These are phyloP conservation scores for Amyelois transitella DNA, from an alignment of 1,140 invertebrate species.

Conservation along the genomic window DNA sequence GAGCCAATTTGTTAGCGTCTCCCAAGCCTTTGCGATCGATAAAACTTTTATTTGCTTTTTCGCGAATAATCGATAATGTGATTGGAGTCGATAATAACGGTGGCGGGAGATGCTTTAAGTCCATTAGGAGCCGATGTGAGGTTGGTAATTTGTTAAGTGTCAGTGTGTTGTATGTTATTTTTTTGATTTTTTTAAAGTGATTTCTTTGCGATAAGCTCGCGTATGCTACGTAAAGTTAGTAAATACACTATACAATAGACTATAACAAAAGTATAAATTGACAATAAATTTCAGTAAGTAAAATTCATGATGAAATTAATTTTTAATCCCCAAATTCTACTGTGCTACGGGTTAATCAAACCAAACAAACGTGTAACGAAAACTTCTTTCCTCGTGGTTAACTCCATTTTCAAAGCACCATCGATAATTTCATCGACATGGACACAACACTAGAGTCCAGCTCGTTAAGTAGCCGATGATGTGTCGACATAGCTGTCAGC, in stretches of 20 bases:
- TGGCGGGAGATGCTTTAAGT: neutral
- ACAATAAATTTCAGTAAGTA: too few relatives aligned
- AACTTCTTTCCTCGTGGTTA: too few relatives aligned
- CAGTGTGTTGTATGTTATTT: neutral
- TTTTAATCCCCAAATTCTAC: too few relatives aligned
- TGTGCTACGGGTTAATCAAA: too few relatives aligned
- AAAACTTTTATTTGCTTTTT: conserved; percentile 10
- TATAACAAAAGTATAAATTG: too few relatives aligned
- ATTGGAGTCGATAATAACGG: conserved; percentile 8
- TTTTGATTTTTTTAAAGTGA: too few relatives aligned
- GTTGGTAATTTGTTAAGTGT: neutral
- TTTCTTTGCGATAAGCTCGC: too few relatives aligned
- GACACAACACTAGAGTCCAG: conserved; percentile 13
- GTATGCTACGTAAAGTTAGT: too few relatives aligned
- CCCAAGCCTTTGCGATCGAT: conserved; percentile 5
- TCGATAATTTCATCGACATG: neutral
- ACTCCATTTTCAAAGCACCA: too few relatives aligned
- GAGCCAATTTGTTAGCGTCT: conserved; percentile 50
- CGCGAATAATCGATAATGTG: conserved; percentile 9
- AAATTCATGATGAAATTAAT: too few relatives aligned
- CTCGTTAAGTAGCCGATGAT: conserved; percentile 27
- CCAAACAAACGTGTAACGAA: too few relatives aligned
- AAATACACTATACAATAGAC: too few relatives aligned
- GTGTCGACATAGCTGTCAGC: conserved; percentile 26
- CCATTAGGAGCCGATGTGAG: neutral